A percentile compares a stretch with the other conserved stretches of the same genome.
Evolutionary conservation across 2,888 invertebrate genomes (phyloP).

Genomic region (Cryptocephalus primarius): DNA sequence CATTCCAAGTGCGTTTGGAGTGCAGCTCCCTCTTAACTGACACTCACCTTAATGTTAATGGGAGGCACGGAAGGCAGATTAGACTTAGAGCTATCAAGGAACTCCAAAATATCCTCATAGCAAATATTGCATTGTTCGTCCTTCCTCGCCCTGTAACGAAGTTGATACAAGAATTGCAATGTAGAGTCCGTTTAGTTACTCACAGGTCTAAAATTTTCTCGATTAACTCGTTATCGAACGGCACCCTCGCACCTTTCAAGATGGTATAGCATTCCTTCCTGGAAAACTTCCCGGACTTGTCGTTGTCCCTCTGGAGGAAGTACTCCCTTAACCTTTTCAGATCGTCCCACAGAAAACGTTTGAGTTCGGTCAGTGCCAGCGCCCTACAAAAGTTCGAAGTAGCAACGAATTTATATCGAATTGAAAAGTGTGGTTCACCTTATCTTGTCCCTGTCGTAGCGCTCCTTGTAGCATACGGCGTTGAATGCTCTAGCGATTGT

Average conservation of each 20-base stretch:
- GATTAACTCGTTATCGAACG: constrained; percentile 54
- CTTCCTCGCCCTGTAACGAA: constrained; percentile 42
- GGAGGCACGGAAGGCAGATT: constrained; percentile 41
- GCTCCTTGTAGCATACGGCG: constrained; percentile 43
- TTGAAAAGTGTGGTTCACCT: constrained; percentile 20
- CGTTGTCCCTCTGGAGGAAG: constrained; percentile 45
- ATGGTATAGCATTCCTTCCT: constrained; percentile 50
- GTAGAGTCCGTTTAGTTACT: constrained; percentile 19
- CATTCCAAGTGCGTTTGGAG: not conserved
- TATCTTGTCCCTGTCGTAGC: constrained; percentile 39
- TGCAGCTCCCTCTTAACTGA: no score
- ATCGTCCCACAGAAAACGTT: constrained; percentile 63
- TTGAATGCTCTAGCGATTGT: constrained; percentile 65
- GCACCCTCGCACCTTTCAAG: constrained; percentile 57
- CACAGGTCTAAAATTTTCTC: constrained; percentile 60
- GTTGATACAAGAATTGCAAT: not conserved
- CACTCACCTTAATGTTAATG: constrained; percentile 40
- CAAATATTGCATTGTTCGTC: constrained; percentile 54
- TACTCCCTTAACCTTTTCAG: constrained; percentile 50
- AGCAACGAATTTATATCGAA: no score
- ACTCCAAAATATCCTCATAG: constrained; percentile 57
- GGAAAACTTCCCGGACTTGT: constrained; percentile 46
- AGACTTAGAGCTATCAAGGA: constrained; percentile 56
- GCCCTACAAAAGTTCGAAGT: constrained; percentile 39
- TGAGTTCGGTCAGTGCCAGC: constrained; percentile 59